A percentile compares a stretch with the other conserved stretches of the same genome.
Conservation (phyloP, 1,140 invertebrate genomes). For the Plectrocnemia conspersa region DNA sequence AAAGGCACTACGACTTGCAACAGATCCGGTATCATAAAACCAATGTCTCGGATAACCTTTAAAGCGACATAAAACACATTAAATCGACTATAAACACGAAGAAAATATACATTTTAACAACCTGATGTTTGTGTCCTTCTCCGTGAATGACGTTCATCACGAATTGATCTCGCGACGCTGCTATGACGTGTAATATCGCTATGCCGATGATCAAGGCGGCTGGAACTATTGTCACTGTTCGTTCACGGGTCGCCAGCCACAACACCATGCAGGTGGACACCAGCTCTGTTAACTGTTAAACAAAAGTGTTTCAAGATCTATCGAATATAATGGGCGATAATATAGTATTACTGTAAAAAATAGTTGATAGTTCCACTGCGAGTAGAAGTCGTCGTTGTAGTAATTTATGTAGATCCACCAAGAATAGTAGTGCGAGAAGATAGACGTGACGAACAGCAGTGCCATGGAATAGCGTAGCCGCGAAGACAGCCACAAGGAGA, state of each 20-base stretch:
- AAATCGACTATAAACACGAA: slow-evolving; percentile 3
- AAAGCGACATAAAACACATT: slow-evolving; percentile 21
- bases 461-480: slow-evolving; percentile 65
- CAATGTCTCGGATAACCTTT: slow-evolving; percentile 64
- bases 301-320: neutral
- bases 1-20: slow-evolving; percentile 62
- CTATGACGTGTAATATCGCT: slow-evolving; percentile 65
- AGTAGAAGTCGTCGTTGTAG: slow-evolving; percentile 79
- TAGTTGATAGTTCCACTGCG: slow-evolving; percentile 70
- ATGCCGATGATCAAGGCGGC: slow-evolving; percentile 62
- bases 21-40: slow-evolving; percentile 71
- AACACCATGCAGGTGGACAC: slow-evolving; percentile 63
- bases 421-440: slow-evolving; percentile 79
- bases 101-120: slow-evolving; percentile 37
- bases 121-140: slow-evolving; percentile 66
- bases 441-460: slow-evolving; percentile 61
- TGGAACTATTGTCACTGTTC: slow-evolving; percentile 57
- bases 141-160: slow-evolving; percentile 65
- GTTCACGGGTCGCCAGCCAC: slow-evolving; percentile 55
- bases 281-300: slow-evolving; percentile 59
- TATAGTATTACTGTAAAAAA: slow-evolving; percentile 58
- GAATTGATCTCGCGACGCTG: slow-evolving; percentile 73
- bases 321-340: neutral
- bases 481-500: slow-evolving; percentile 53
- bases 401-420: slow-evolving; percentile 84